A percentile compares a stretch with the other conserved stretches of the same genome.
These are phyloP conservation scores for Calameuta idolon DNA, from an alignment of 2,888 invertebrate species.

Conservation along the genomic window DNA sequence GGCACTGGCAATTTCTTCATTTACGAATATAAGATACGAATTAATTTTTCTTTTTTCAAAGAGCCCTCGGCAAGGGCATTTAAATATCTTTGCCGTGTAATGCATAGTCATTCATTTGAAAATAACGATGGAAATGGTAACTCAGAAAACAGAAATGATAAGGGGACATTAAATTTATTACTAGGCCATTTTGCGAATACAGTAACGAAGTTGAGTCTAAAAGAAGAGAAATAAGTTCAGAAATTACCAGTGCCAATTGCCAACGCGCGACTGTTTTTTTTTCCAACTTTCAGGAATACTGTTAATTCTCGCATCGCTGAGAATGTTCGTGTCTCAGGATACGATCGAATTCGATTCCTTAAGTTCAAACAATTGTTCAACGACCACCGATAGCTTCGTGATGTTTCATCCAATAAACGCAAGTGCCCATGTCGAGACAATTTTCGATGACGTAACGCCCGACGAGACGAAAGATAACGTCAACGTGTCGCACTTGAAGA, in stretches of 20 bases:
- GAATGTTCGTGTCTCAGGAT: conserved; percentile 29
- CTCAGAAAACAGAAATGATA: neutral
- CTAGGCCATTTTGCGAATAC: neutral
- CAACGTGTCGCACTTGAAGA: conserved; percentile 55
- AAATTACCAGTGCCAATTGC: neutral
- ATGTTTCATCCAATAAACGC: conserved; percentile 38
- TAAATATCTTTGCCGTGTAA: too few species aligned
- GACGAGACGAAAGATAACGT: conserved; percentile 29
- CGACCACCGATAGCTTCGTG: conserved; percentile 45
- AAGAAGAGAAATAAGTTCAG: neutral
- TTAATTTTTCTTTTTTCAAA: neutral
- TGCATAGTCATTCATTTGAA: neutral
- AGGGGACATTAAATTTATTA: neutral
- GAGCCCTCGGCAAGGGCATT: too few species aligned
- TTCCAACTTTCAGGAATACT: conserved; percentile 29
- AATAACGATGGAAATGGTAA: neutral
- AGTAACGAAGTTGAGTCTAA: neutral
- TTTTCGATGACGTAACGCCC: conserved; percentile 24
- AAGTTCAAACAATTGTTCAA: conserved; percentile 35
- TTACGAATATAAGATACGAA: neutral
- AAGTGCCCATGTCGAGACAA: conserved; percentile 23
- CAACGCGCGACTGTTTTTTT: conserved; percentile 3
- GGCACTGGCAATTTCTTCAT: conserved; percentile 29
- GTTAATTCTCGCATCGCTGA: conserved; percentile 35
- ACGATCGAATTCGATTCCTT: conserved; percentile 30